These are phyloP conservation scores for Aleiodes alternator DNA, from an alignment of 2,888 invertebrate genomes.

Conservation along the genomic window DNA sequence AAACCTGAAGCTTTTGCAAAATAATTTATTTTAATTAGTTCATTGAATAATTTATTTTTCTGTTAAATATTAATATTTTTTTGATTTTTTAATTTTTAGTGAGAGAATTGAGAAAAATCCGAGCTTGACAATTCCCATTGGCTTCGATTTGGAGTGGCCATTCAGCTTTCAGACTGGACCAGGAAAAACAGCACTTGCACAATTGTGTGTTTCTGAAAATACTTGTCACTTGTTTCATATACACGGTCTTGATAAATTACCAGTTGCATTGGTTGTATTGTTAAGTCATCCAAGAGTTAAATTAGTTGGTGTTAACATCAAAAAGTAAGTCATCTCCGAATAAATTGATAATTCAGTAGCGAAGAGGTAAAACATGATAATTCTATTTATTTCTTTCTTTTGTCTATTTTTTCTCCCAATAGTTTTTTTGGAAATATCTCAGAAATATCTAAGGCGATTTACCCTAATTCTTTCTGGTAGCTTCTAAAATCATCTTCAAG, in stretches of 20 bases:
- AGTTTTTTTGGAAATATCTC: not conserved
- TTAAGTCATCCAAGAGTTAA: slow-evolving; percentile 79
- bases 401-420: no score
- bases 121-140: slow-evolving; percentile 76
- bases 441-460: not conserved
- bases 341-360: not conserved
- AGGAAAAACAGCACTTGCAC: slow-evolving; percentile 80
- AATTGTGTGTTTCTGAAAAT: slow-evolving; percentile 78
- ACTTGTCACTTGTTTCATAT: slow-evolving; percentile 80
- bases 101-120: slow-evolving; percentile 66
- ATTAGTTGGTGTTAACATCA: slow-evolving; percentile 81
- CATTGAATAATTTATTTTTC: slow-evolving; percentile 20
- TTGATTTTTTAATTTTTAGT: slow-evolving; percentile 62
- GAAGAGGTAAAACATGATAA: not conserved
- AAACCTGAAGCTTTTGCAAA: not conserved
- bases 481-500: slow-evolving; percentile 22
- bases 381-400: no score
- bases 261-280: slow-evolving; percentile 77
- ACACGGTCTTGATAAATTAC: slow-evolving; percentile 77
- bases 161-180: slow-evolving; percentile 78
- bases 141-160: slow-evolving; percentile 84
- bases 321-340: slow-evolving; percentile 76
- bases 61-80: slow-evolving; percentile 32
- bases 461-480: slow-evolving; percentile 2
- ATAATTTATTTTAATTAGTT: slow-evolving; percentile 28